phyloP scores from a whole-genome alignment of 2,113 vertebrate species.

The Tursiops truncatus region DNA sequence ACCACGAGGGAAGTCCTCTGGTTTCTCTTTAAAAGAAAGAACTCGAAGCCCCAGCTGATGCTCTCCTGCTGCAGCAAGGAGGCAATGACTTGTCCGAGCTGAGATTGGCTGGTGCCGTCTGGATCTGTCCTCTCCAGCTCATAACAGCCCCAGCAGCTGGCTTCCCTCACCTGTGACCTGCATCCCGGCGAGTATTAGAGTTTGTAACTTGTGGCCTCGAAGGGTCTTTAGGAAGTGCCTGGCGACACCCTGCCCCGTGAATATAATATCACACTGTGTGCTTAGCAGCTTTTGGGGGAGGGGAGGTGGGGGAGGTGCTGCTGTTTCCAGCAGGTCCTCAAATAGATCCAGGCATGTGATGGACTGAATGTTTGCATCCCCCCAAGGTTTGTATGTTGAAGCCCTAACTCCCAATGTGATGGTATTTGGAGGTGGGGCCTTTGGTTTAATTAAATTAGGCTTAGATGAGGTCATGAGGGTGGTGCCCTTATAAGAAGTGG shows the following conservation, averaged over 20 bases:
- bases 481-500: no score
- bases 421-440: not conserved
- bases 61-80: no score
- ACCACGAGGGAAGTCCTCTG: not conserved
- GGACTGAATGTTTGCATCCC: not conserved
- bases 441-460: not conserved
- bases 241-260: rapidly evolving
- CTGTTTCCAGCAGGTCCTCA: not conserved
- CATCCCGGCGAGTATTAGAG: not conserved
- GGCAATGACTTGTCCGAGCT: not conserved
- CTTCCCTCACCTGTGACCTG: not conserved
- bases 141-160: rapidly evolving
- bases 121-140: not conserved
- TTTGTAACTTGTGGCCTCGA: not conserved
- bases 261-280: not conserved
- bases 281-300: not conserved
- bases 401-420: no score
- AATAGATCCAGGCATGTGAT: rapidly evolving
- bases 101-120: no score
- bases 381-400: not conserved
- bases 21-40: not conserved
- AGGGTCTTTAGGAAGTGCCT: not conserved
- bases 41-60: rapidly evolving
- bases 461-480: not conserved
- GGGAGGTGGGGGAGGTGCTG: not conserved